These are phyloP conservation scores for Temnothorax rugatulus DNA, from an alignment of 2,888 invertebrate species.

Conservation along the genomic window DNA sequence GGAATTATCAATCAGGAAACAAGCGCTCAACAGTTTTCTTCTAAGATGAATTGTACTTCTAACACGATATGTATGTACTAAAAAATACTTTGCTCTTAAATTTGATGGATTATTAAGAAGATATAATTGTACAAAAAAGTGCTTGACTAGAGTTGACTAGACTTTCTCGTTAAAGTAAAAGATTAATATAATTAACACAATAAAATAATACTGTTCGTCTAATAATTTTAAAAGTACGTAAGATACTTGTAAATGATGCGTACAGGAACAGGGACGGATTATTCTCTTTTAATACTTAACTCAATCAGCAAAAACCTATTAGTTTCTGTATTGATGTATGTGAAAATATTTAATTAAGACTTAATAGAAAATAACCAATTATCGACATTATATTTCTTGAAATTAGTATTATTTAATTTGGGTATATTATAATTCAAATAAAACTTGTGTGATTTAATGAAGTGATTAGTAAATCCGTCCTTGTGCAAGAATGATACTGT, in stretches of 20 bases:
- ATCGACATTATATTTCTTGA: constrained; percentile 1
- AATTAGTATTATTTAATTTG: constrained; percentile 48
- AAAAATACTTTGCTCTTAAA: constrained; percentile 79
- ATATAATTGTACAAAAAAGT: constrained; percentile 67
- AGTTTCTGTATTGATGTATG: neutral
- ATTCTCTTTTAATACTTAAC: constrained; percentile 4
- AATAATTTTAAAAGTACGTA: constrained; percentile 55
- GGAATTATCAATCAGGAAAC: constrained; percentile 60
- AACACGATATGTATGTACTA: constrained; percentile 83
- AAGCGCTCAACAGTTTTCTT: constrained; percentile 57
- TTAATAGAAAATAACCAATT: constrained; percentile 11
- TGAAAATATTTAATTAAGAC: constrained; percentile 4
- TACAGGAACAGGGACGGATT: constrained; percentile 63
- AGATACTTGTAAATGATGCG: constrained; percentile 58
- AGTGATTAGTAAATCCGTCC: constrained; percentile 59
- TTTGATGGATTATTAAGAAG: constrained; percentile 66
- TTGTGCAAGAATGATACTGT: constrained; percentile 57
- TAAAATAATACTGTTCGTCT: constrained; percentile 45
- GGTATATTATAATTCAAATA: neutral
- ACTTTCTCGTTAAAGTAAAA: constrained; percentile 55
- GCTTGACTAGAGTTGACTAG: constrained; percentile 66
- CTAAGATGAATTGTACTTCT: constrained; percentile 77
- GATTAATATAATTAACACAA: constrained; percentile 18
- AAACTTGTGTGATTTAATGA: constrained; percentile 27
- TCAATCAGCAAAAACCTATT: neutral